Conservation (phyloP, 2,797 vertebrate genomes). For the Halcyon smyrnensis region DNA sequence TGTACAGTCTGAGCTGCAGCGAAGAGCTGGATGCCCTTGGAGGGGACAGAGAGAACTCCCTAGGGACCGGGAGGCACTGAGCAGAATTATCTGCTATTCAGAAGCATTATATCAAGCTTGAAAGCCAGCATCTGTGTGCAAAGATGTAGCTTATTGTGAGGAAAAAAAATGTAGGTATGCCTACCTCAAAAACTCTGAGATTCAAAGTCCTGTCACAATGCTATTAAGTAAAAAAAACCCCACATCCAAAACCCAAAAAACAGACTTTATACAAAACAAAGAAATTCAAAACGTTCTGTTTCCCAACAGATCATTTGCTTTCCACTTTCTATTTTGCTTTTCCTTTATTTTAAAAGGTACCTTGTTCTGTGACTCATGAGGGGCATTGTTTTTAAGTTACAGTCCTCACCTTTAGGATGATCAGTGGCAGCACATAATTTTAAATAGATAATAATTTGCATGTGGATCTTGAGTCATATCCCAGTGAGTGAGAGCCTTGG, state of each 20-base stretch:
- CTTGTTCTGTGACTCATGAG: conserved; percentile 5
- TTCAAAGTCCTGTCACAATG: not conserved
- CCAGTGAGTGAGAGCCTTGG: not conserved
- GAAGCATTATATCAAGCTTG: not conserved
- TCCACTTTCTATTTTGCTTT: not conserved
- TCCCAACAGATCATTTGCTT: not conserved
- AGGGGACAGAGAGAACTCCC: not conserved
- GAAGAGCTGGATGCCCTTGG: not conserved
- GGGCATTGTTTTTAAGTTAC: not conserved
- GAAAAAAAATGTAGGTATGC: not conserved
- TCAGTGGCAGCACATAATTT: not conserved
- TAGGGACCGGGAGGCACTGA: not conserved
- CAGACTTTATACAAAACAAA: not conserved
- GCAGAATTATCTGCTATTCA: not conserved
- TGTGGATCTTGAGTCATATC: not conserved
- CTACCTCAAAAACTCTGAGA: not conserved
- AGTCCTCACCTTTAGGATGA: not conserved
- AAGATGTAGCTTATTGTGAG: not conserved
- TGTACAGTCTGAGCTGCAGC: not conserved
- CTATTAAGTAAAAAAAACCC: not conserved
- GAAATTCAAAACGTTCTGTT: not conserved
- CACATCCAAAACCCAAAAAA: too few species aligned
- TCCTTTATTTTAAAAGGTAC: not conserved
- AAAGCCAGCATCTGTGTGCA: not conserved
- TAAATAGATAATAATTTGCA: not conserved